Evolutionary conservation across 2,797 vertebrate genomes (phyloP).

Genomic region (Gila robusta): DNA sequence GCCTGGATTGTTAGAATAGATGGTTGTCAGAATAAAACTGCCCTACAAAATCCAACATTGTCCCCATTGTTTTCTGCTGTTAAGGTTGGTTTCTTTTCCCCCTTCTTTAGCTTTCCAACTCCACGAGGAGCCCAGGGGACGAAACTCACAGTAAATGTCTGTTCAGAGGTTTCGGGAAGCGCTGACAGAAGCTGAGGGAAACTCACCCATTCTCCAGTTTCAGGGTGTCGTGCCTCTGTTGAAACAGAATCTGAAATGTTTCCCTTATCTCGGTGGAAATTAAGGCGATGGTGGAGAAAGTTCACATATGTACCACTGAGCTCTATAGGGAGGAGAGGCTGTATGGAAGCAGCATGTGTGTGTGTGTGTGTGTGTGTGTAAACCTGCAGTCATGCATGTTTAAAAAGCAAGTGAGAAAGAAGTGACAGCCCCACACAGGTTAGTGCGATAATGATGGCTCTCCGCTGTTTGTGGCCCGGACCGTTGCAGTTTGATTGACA

Average conservation of each 20-base stretch:
- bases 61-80: background rate
- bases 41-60: conserved; percentile 17
- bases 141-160: conserved; percentile 41
- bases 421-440: conserved; percentile 42
- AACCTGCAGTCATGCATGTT: conserved; percentile 29
- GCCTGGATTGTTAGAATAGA: background rate
- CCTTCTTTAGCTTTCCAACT: conserved; percentile 55
- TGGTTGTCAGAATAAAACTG: background rate
- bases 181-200: conserved; percentile 70
- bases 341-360: conserved; percentile 12
- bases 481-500: conserved; percentile 53
- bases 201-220: conserved; percentile 68
- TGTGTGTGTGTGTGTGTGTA: conserved; percentile 63
- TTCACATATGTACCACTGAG: conserved; percentile 68
- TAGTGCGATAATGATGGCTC: conserved; percentile 46
- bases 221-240: conserved; percentile 65
- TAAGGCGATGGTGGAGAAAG: conserved; percentile 67
- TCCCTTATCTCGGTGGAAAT: conserved; percentile 81
- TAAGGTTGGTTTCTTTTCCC: background rate
- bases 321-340: conserved; percentile 71
- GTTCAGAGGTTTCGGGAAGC: conserved; percentile 49
- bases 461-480: conserved; percentile 40
- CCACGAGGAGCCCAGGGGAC: conserved; percentile 53
- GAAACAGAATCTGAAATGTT: conserved; percentile 74
- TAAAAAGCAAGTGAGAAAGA: conserved; percentile 59